Evolutionary conservation across 2,797 vertebrate species (phyloP).

Genomic region (Darevskia mixta): DNA sequence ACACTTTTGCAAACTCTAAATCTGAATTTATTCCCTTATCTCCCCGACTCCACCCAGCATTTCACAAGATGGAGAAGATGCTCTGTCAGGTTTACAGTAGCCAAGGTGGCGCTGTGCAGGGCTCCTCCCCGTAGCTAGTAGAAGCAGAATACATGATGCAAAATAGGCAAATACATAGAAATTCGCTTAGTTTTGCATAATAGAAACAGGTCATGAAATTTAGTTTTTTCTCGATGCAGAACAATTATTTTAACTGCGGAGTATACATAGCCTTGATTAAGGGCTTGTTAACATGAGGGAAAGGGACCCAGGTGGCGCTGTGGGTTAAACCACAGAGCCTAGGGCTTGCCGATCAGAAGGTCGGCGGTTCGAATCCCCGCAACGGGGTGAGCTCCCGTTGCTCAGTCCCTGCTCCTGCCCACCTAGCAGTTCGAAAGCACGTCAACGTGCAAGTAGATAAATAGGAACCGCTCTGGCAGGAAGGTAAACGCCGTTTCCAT

Average conservation of each 20-base stretch:
- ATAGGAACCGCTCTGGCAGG: too few relatives aligned
- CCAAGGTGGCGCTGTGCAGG: not conserved
- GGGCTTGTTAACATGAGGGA: not conserved
- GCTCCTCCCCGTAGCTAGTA: not conserved
- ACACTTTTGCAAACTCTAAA: not conserved
- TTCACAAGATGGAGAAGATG: not conserved
- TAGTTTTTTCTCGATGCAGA: not conserved
- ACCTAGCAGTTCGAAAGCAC: too few relatives aligned
- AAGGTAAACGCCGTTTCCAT: too few relatives aligned
- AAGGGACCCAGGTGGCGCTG: too few relatives aligned
- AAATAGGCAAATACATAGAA: not conserved
- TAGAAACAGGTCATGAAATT: not conserved
- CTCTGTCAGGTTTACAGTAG: not conserved
- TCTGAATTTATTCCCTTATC: not conserved
- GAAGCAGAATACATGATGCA: not conserved
- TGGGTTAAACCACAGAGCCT: too few relatives aligned
- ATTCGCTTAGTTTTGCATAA: not conserved
- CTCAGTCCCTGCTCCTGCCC: too few relatives aligned
- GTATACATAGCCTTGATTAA: not conserved
- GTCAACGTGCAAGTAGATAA: too few relatives aligned
- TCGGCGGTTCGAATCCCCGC: too few relatives aligned
- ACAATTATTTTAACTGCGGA: not conserved
- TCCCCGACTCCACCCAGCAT: not conserved
- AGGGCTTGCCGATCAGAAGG: too few relatives aligned
- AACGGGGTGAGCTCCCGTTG: too few relatives aligned